Evolutionary conservation across 2,797 vertebrate species (phyloP).

Genomic region (Morus bassanus): DNA sequence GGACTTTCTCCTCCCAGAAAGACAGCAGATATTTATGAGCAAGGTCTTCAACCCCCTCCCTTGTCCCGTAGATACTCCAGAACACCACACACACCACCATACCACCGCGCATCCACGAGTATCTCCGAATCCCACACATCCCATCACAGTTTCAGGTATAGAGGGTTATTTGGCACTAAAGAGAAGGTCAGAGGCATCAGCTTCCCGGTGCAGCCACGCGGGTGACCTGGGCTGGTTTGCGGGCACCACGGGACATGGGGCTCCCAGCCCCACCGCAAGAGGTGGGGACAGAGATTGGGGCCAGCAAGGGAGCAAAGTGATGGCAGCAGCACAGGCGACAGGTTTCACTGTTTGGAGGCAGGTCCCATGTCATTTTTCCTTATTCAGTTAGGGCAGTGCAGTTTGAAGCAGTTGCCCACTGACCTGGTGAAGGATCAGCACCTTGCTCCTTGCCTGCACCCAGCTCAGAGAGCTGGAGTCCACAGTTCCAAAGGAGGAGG

Average conservation of each 20-base stretch:
- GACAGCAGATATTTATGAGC: background rate
- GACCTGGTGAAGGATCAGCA: background rate
- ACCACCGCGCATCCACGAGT: background rate
- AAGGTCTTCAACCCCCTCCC: background rate
- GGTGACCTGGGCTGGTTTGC: background rate
- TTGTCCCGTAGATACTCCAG: background rate
- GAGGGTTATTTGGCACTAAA: background rate
- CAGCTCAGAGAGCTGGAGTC: accelerated
- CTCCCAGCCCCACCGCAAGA: background rate
- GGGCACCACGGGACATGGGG: background rate
- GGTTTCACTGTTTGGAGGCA: background rate
- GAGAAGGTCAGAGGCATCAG: background rate
- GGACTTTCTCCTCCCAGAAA: background rate
- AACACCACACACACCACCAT: background rate
- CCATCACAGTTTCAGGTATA: accelerated
- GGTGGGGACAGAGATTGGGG: background rate
- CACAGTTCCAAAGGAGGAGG: background rate
- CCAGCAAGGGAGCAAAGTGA: background rate
- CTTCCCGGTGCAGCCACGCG: accelerated
- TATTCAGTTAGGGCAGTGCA: background rate
- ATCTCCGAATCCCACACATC: background rate
- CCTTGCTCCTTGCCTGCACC: background rate
- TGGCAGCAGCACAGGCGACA: accelerated
- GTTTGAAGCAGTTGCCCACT: background rate
- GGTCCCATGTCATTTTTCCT: background rate